Percentiles rank a stretch among this genome's conserved stretches.
phyloP scores from a whole-genome alignment of 2,797 vertebrate genomes.

The Steatocranus sp. region DNA sequence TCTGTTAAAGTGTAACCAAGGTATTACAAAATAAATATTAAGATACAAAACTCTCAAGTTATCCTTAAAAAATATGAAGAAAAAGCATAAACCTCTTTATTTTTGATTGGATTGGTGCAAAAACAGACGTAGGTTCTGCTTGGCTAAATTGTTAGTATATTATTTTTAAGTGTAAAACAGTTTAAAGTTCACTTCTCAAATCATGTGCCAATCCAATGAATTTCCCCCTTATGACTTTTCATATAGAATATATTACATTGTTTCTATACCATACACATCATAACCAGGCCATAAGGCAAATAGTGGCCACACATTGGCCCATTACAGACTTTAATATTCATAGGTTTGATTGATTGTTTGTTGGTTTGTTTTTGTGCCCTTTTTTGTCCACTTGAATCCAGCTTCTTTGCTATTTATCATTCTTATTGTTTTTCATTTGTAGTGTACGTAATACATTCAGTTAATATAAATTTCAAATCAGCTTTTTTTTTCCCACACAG shows the following conservation, averaged over 20 bases:
- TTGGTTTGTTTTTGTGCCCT: not conserved
- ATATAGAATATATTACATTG: not conserved
- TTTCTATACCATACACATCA: not conserved
- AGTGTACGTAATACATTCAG: not conserved
- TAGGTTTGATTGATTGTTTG: not conserved
- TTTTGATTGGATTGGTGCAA: not conserved
- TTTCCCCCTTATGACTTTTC: not conserved
- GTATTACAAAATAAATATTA: not conserved
- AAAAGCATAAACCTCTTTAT: not conserved
- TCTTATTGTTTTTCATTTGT: not conserved
- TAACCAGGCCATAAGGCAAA: not conserved
- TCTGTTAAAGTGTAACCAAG: not conserved
- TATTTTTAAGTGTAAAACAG: not conserved
- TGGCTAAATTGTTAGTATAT: not conserved
- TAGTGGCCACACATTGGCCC: not conserved
- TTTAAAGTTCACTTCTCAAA: not conserved
- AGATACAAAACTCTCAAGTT: not conserved
- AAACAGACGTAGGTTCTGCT: not conserved
- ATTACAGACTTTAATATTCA: not conserved
- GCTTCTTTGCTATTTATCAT: not conserved
- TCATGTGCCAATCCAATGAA: not conserved
- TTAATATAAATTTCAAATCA: not conserved
- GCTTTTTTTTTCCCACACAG: accelerated
- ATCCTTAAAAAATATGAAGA: not conserved
- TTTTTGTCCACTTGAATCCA: not conserved